These are phyloP conservation scores for Daphoenositta chrysoptera DNA, from an alignment of 2,113 vertebrate genomes.

Conservation along the genomic window DNA sequence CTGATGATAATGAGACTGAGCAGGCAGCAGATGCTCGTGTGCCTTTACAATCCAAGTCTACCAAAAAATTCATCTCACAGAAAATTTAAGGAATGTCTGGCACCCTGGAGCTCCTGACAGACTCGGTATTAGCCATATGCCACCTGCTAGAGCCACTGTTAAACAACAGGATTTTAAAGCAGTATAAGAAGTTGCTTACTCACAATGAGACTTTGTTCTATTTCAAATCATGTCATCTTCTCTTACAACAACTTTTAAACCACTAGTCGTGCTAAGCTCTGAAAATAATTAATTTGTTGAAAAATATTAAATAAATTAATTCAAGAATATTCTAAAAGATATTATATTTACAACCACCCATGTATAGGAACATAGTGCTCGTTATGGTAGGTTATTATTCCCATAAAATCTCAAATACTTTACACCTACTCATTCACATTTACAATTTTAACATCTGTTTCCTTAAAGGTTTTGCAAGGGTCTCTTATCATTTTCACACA, in stretches of 20 bases:
- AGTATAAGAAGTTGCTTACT: constrained; percentile 75
- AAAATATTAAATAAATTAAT: background rate
- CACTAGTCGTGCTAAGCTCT: background rate
- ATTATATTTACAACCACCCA: background rate
- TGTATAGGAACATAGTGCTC: background rate
- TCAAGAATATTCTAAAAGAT: background rate
- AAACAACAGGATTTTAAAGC: constrained; percentile 66
- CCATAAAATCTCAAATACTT: background rate
- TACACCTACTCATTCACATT: background rate
- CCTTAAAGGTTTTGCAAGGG: background rate
- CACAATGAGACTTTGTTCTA: constrained; percentile 14
- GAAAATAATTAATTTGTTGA: background rate
- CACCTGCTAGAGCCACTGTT: constrained; percentile 90
- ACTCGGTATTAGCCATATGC: constrained; percentile 71
- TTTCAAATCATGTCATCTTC: background rate
- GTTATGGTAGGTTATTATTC: background rate
- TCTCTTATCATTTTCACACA: background rate
- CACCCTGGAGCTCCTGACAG: constrained; percentile 72
- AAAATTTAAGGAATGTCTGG: constrained; percentile 73
- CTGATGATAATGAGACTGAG: constrained; percentile 84
- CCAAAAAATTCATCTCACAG: constrained; percentile 70
- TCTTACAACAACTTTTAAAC: background rate
- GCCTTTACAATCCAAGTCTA: constrained; percentile 86
- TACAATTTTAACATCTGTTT: background rate
- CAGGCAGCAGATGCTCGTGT: constrained; percentile 90